Conservation (phyloP, 2,888 invertebrate genomes). For the Labia minor region DNA sequence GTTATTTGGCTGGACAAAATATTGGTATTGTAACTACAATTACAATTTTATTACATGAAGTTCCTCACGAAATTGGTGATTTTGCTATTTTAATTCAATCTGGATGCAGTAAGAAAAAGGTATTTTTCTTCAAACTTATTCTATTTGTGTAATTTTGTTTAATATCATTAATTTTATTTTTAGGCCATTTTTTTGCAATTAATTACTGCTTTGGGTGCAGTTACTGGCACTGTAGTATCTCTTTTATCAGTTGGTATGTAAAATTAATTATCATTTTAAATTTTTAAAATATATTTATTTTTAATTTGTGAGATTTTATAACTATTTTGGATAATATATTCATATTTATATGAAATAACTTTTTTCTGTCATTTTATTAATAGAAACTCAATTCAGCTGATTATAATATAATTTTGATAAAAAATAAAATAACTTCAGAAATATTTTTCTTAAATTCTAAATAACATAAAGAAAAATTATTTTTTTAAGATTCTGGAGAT, state of each 20-base stretch:
- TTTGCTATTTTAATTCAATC: constrained; percentile 97
- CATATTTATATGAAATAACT: too few species aligned
- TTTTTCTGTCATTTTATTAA: too few species aligned
- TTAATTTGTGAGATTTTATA: too few species aligned
- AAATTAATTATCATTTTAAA: constrained; percentile 33
- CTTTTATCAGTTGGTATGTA: constrained; percentile 63
- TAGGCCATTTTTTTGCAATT: constrained; percentile 89
- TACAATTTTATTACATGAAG: constrained; percentile 94
- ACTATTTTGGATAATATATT: too few species aligned
- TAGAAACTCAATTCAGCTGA: too few species aligned
- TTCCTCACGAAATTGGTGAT: constrained; percentile 99
- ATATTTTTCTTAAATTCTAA: too few species aligned
- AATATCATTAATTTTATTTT: constrained; percentile 25
- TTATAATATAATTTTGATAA: too few species aligned
- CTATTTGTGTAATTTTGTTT: constrained; percentile 16
- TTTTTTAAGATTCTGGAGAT: constrained; percentile 37
- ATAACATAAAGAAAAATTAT: too few species aligned
- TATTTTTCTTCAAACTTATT: constrained; percentile 29
- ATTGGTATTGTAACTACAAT: constrained; percentile 84
- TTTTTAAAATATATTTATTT: too few species aligned
- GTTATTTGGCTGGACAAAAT: constrained; percentile 81
- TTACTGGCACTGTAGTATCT: constrained; percentile 85
- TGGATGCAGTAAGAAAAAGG: constrained; percentile 82
- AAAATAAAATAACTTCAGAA: too few species aligned
- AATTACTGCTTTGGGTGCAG: constrained; percentile 86